These are phyloP conservation scores for Tachypleus tridentatus DNA, from an alignment of 1,140 invertebrate species.

Conservation along the genomic window DNA sequence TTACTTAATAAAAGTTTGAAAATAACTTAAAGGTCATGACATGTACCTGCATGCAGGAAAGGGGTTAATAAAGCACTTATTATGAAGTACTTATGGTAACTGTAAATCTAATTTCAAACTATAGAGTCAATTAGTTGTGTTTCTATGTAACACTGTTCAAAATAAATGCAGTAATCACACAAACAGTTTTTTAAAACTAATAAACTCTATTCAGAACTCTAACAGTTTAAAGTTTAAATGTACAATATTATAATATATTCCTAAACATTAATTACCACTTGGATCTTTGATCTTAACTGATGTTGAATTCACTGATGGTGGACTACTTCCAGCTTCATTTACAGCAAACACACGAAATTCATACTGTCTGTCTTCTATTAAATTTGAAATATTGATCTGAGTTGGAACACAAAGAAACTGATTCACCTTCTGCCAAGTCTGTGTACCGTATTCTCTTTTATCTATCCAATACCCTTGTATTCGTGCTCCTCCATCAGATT, in stretches of 20 bases:
- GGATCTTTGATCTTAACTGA: conserved; percentile 84
- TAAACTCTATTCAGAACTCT: not conserved
- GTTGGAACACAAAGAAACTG: conserved; percentile 44
- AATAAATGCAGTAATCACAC: no score
- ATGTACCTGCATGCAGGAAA: no score
- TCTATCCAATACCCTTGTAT: conserved; percentile 96
- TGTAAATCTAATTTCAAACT: no score
- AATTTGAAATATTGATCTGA: conserved; percentile 74
- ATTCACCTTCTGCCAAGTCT: conserved; percentile 90
- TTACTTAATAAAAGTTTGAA: no score
- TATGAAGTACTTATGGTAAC: no score
- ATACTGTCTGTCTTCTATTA: conserved; percentile 94
- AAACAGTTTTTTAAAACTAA: no score
- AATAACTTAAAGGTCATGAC: no score
- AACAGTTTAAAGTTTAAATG: not conserved
- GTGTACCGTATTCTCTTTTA: conserved; percentile 75
- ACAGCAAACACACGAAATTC: conserved; percentile 97
- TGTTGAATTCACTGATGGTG: conserved; percentile 55
- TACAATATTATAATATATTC: not conserved
- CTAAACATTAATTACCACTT: conserved; percentile 26
- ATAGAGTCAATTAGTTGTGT: no score
- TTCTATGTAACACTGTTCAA: no score
- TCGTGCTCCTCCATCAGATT: conserved; percentile 81
- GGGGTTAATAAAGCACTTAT: no score
- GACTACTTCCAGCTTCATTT: conserved; percentile 82